Evolutionary conservation across 2,888 invertebrate species (phyloP).

Genomic region (Drosophila subsilvestris): DNA sequence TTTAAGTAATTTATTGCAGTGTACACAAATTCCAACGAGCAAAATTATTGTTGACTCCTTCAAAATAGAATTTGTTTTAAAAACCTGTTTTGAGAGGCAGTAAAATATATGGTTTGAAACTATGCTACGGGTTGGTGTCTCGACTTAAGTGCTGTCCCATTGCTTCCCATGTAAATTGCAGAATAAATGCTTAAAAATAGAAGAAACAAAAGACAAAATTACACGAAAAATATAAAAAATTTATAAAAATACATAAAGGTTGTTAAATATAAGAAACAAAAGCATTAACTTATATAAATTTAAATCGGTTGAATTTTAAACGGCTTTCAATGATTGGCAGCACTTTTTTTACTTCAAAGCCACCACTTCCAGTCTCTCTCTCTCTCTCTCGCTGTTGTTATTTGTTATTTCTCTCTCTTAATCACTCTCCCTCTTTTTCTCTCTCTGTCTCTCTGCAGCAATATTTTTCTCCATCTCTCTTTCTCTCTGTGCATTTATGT

Average conservation of each 20-base stretch:
- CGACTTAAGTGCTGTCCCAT: neutral
- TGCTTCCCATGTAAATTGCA: neutral
- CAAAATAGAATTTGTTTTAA: neutral
- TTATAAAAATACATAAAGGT: too few relatives aligned
- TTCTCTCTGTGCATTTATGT: constrained; percentile 10
- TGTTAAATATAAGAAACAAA: too few relatives aligned
- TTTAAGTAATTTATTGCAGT: neutral
- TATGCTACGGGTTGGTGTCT: neutral
- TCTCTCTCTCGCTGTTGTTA: constrained; percentile 1
- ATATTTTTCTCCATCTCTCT: neutral
- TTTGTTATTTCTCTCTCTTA: neutral
- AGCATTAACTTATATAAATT: neutral
- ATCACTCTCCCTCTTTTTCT: neutral
- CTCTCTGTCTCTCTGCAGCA: neutral
- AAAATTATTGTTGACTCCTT: constrained; percentile 1
- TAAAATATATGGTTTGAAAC: neutral
- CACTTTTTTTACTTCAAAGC: constrained; percentile 25
- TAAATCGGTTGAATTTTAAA: neutral
- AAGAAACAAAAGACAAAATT: too few relatives aligned
- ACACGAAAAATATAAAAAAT: too few relatives aligned
- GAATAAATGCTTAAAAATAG: neutral
- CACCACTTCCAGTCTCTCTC: constrained; percentile 24
- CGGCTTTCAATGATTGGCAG: constrained; percentile 33
- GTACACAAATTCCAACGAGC: neutral
- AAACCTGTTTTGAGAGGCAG: constrained; percentile 24